A percentile compares a stretch with the other conserved stretches of the same genome.
phyloP scores from a whole-genome alignment of 2,888 invertebrate species.

The Tuberolachnus salignus region DNA sequence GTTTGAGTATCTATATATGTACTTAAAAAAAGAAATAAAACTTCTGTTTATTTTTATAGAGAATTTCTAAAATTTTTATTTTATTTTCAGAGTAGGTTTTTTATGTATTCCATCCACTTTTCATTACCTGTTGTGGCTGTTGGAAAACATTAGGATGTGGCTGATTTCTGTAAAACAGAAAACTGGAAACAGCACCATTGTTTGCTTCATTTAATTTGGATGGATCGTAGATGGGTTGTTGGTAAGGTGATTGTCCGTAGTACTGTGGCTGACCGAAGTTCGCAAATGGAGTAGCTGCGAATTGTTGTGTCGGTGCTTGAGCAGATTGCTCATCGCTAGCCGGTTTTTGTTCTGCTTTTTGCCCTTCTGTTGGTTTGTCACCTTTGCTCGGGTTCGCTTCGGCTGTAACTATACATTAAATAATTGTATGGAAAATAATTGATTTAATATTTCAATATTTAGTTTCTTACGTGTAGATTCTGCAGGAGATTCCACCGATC shows the following conservation, averaged over 20 bases:
- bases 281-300: conserved; percentile 61
- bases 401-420: neutral
- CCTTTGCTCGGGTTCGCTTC: conserved; percentile 15
- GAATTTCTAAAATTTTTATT: too few relatives aligned
- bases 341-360: conserved; percentile 9
- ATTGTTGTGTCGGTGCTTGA: neutral
- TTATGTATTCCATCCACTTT: neutral
- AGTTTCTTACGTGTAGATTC: conserved; percentile 53
- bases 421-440: neutral
- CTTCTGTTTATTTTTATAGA: too few relatives aligned
- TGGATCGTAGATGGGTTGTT: conserved; percentile 55
- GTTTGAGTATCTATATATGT: too few relatives aligned
- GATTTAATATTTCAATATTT: neutral
- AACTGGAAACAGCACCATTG: conserved; percentile 59
- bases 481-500: conserved; percentile 42
- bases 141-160: conserved; percentile 22
- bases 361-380: conserved; percentile 22
- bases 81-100: too few relatives aligned
- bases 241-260: conserved; percentile 60
- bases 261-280: conserved; percentile 67
- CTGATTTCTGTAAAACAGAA: conserved; percentile 58
- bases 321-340: conserved; percentile 6
- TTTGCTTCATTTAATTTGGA: conserved; percentile 56
- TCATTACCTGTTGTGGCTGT: conserved; percentile 24
- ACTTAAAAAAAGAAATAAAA: too few relatives aligned